phyloP scores from a whole-genome alignment of 2,113 vertebrate genomes.

The Leucosticte australis region DNA sequence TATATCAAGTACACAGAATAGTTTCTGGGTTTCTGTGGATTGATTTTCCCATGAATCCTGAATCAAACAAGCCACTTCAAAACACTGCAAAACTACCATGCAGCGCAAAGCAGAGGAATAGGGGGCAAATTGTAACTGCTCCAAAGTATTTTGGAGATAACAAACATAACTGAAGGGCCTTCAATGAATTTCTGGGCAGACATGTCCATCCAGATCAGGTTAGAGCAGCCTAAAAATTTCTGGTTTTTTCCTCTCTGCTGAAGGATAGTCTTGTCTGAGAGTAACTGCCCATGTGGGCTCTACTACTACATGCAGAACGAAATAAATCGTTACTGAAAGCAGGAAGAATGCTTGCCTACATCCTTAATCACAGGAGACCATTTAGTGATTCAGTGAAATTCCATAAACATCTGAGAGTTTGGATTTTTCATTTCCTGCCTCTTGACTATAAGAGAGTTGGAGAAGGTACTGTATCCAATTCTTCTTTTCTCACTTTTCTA shows the following conservation, averaged over 20 bases:
- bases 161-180: not conserved
- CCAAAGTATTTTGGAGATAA: not conserved
- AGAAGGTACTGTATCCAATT: not conserved
- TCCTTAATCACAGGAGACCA: not conserved
- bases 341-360: conserved; percentile 20
- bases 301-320: not conserved
- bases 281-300: not conserved
- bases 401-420: not conserved
- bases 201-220: not conserved
- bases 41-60: not conserved
- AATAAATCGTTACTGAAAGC: conserved; percentile 9
- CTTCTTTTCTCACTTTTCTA: not conserved
- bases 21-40: not conserved
- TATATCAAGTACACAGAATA: not conserved
- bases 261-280: not conserved
- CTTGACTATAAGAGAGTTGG: not conserved
- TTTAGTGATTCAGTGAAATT: conserved; percentile 18
- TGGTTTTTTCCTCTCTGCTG: not conserved
- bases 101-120: not conserved
- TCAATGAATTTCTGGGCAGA: not conserved
- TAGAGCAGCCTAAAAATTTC: not conserved
- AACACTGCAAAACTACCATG: not conserved
- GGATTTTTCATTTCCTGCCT: conserved; percentile 28
- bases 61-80: not conserved
- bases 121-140: not conserved